Base-by-base conservation (phyloP, 2,797 vertebrate species). In the Zenarchopterus dispar region DNA sequence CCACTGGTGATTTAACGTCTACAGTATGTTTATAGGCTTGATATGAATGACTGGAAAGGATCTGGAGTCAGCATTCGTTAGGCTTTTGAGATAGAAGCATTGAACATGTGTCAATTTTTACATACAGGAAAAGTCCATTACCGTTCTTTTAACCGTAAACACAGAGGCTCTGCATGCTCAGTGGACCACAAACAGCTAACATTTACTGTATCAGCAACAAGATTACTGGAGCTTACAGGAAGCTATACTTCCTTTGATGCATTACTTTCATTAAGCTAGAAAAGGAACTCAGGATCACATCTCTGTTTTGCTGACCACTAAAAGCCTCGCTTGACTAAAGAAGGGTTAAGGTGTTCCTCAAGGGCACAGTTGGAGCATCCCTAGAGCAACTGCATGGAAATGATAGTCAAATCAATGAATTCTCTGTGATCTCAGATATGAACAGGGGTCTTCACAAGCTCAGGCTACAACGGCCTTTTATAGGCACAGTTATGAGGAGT, bases 261-360 rank as follows among this genome's bases (percentile, higher is more conserved):
- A 73, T 82, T 22, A 24, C 60, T 70, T 81, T 77, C 62, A 84
- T 74, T 72, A 63, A 73, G 70, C 18, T 10, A 16, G 62, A 59
- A 57, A 28, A 64, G 58, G 62, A 56, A 71, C 53, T 33, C 28
- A 8, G 33, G 22, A 39, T 58, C 28, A 28, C 42, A 42, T 18
- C 18, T 42, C 53, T 46, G 15, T 66, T 74, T 62, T 55, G 55
- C 46, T 69, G 72, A 61, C 55, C 57, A 44, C 19, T 24, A 24
- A 41, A 41, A 18, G 33, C 36, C 36, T 16, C 36, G 13, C 13
- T 16, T 13, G 36, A 11, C 33, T 36, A 33, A 9, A 33, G 2
- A 7, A 36, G 33, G 33, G 33, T 36, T 36, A 15, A 46, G 45
- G 24, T 21, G 53, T 60, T 65, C 62, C 70, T 77, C 54, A 56